Conservation (phyloP, 2,888 invertebrate genomes). For the Agonopterix arenella region DNA sequence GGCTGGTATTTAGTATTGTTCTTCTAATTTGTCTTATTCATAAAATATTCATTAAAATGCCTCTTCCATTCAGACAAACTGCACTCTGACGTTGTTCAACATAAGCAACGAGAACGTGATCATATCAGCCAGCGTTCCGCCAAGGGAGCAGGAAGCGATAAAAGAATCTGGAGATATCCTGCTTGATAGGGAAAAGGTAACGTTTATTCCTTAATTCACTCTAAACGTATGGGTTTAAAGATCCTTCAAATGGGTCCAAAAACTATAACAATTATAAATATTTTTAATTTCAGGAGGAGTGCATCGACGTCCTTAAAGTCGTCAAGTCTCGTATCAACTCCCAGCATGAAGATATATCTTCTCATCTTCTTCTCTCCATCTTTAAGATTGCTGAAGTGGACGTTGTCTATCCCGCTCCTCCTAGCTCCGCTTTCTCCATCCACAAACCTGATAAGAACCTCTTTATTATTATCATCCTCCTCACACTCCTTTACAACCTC, state of each 20-base stretch:
- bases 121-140: slow-evolving; percentile 86
- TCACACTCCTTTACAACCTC: slow-evolving; percentile 45
- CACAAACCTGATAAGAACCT: slow-evolving; percentile 35
- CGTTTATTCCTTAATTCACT: too few relatives aligned
- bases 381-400: slow-evolving; percentile 96
- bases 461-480: slow-evolving; percentile 43
- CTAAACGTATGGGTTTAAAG: too few relatives aligned
- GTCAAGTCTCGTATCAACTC: slow-evolving; percentile 91
- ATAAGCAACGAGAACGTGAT: slow-evolving; percentile 93
- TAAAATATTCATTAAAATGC: background rate
- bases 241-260: too few relatives aligned
- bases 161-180: slow-evolving; percentile 81
- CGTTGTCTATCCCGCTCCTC: slow-evolving; percentile 84
- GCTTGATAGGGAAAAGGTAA: slow-evolving; percentile 84
- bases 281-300: slow-evolving; percentile 83
- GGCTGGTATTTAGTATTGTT: too few relatives aligned
- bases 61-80: slow-evolving; percentile 83
- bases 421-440: slow-evolving; percentile 65
- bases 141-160: slow-evolving; percentile 77
- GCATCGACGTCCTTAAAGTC: slow-evolving; percentile 87
- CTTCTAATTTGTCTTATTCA: too few relatives aligned
- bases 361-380: slow-evolving; percentile 91
- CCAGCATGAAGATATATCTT: slow-evolving; percentile 89
- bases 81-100: slow-evolving; percentile 89
- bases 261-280: background rate